Base-by-base conservation (phyloP, 2,888 invertebrate species). In the Noctua fimbriata region DNA sequence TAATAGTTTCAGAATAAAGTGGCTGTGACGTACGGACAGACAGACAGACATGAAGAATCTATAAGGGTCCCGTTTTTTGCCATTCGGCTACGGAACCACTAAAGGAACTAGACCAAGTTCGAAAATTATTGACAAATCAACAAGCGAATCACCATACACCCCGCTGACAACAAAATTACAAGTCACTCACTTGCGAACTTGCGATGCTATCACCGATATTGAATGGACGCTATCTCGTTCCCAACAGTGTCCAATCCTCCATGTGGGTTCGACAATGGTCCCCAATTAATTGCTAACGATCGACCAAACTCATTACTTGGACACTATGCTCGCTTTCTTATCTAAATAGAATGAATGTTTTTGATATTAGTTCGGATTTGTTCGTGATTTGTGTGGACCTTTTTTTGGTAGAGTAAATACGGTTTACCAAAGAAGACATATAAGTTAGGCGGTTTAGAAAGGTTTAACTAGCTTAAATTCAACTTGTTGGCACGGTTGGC, bases 261-360 rank as follows among this genome's bases (percentile, higher is more conserved):
- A 83, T 80, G 78, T 87, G 79, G 80, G 71, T 75, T 78, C 82
- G 87, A 90, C 90, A 89, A 91, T 90, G 81, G 87, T 75, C 84
- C 74, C 89, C 92, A 92, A 92, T 92, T 92, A 92, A 92, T 91
- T 90, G 90, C 88, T 89, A 90, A 91, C 91, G 90, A 91, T 86
- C 87, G 75, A 78, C 74, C 67, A 76, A 85, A 84, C 87, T 91
- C 91, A 89, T 92, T 92, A 90, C 82, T 87, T 65, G 82, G 76
- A 89, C 82, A 88, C 79, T 86, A 89, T 84, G 88, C 84, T 90
- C 81, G 73, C 78, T 84, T 82, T 85, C 86, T 87, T 85, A 80
- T 85, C 87, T 83, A 85, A 85, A 85, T 83, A 78, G 67, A 69
- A 63, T 41, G 47, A 63, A 73, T 83, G 77, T 73, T 79, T 83